phyloP scores from a whole-genome alignment of 2,888 invertebrate genomes.

The Lycocerus yunnanus region DNA sequence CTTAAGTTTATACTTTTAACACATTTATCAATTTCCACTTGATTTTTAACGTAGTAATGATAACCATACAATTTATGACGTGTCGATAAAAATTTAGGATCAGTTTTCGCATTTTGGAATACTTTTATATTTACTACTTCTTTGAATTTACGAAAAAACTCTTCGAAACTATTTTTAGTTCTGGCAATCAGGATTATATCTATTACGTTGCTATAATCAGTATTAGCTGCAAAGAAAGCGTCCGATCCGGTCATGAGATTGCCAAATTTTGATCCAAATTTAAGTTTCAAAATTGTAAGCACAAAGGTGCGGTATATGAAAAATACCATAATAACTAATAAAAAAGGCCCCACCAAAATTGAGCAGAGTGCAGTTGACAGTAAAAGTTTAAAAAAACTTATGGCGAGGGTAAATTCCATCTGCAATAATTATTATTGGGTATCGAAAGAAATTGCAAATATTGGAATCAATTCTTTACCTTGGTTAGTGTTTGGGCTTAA shows the following conservation, averaged over 20 bases:
- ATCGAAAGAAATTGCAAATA: too few relatives aligned
- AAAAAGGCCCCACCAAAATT: background rate
- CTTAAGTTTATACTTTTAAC: background rate
- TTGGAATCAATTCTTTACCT: too few relatives aligned
- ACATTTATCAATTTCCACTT: constrained; percentile 41
- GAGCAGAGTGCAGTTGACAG: background rate
- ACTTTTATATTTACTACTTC: background rate
- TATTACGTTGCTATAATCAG: constrained; percentile 56
- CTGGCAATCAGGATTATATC: constrained; percentile 58
- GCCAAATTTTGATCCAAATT: constrained; percentile 52
- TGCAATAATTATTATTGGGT: background rate
- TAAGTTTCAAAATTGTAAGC: constrained; percentile 31
- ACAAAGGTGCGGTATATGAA: constrained; percentile 32
- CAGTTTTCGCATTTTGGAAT: background rate
- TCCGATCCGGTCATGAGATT: constrained; percentile 60
- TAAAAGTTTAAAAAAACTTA: background rate
- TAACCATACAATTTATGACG: constrained; percentile 54
- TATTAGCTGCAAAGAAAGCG: constrained; percentile 60
- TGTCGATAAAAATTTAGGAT: constrained; percentile 15
- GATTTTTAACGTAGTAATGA: constrained; percentile 57
- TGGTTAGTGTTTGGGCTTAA: too few relatives aligned
- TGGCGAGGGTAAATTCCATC: background rate
- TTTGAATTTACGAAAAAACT: background rate
- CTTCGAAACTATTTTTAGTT: background rate
- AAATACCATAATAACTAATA: background rate